Percentiles rank a stretch among this genome's conserved stretches.
Evolutionary conservation across 2,113 vertebrate genomes (phyloP).

Genomic region (Carassius gibelio): DNA sequence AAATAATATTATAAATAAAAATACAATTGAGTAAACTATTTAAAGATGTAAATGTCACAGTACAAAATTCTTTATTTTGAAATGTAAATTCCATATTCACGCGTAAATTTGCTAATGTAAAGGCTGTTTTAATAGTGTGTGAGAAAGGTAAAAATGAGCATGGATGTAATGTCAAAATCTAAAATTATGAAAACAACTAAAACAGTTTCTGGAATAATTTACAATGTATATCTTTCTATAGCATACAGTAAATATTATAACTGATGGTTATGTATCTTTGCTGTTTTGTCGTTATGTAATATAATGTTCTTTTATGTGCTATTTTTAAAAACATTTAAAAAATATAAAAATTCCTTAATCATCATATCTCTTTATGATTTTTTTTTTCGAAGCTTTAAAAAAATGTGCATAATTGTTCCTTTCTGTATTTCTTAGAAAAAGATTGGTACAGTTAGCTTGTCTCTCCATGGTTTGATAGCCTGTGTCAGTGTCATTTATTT

Average conservation of each 20-base stretch:
- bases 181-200: not conserved
- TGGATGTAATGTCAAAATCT: not conserved
- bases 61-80: not conserved
- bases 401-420: not conserved
- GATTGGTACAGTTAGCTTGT: not conserved
- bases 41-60: not conserved
- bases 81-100: too few relatives aligned
- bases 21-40: not conserved
- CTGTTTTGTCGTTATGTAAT: too few relatives aligned
- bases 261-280: too few relatives aligned
- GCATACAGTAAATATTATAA: too few relatives aligned
- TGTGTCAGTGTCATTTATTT: not conserved
- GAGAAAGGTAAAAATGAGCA: not conserved
- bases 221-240: too few relatives aligned
- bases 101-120: not conserved
- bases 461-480: not conserved
- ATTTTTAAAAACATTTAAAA: too few relatives aligned
- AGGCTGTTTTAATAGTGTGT: not conserved
- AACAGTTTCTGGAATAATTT: not conserved
- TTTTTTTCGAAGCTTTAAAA: not conserved
- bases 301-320: too few relatives aligned
- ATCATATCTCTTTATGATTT: not conserved
- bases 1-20: not conserved
- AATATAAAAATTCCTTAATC: too few relatives aligned
- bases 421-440: not conserved